Conservation (phyloP, 1,140 invertebrate genomes). For the Sipha flava region DNA sequence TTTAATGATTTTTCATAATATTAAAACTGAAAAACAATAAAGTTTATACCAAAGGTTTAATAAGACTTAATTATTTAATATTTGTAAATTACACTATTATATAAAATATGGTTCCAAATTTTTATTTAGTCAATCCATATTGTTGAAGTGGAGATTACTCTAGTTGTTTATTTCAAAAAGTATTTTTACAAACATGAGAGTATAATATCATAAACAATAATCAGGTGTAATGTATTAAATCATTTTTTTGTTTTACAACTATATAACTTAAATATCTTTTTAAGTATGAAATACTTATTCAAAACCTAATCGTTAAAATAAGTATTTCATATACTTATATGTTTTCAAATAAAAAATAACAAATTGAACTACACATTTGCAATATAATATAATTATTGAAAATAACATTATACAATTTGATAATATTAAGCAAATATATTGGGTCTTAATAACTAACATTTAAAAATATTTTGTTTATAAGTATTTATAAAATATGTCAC, state of each 20-base stretch:
- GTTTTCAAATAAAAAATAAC: background rate
- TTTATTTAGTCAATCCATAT: background rate
- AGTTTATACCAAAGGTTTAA: background rate
- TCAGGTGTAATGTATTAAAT: background rate
- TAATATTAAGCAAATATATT: constrained; percentile 24
- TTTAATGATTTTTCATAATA: constrained; percentile 2
- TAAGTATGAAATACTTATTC: background rate
- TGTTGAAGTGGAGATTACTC: background rate
- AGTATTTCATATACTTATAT: background rate
- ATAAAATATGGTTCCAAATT: background rate
- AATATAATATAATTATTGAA: background rate
- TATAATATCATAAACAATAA: background rate
- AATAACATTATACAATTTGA: constrained; percentile 9
- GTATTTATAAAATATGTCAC: constrained; percentile 22
- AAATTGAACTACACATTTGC: background rate
- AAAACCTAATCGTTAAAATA: background rate
- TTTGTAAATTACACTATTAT: background rate
- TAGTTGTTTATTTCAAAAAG: background rate
- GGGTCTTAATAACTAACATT: background rate
- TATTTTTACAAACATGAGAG: background rate
- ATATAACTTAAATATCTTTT: background rate
- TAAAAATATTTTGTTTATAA: constrained; percentile 3
- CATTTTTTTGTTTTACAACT: background rate
- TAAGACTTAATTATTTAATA: background rate
- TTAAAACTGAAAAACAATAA: constrained; percentile 9